Base-by-base conservation (phyloP, 2,797 vertebrate genomes). In the Catharus ustulatus region DNA sequence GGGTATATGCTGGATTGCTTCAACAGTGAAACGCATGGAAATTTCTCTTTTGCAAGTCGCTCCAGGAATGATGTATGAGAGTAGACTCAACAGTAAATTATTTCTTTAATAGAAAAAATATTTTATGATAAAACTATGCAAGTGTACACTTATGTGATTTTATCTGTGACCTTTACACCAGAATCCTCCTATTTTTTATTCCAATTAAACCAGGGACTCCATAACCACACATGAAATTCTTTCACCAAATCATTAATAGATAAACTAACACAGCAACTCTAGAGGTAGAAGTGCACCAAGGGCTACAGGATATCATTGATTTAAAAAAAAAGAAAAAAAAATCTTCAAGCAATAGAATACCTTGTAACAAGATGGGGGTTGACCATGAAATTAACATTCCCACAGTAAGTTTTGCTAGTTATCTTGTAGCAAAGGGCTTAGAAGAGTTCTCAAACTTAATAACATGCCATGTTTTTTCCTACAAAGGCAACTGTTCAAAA, bases 51-150 rank as follows among this genome's bases (percentile, higher is more conserved):
- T 14, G 7, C 0, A 1, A 88, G 26, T 21, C 38, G 38, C 54
- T 61, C 40, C 20, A 72, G 51, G 10, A 46, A 64, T 4, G 4
- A 55, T 13, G 14, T 8, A 43, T 5, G 2, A 0, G 2, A 69
- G 23, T 13, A 69, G 27, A 57, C 38, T 49, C 38, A 20, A 32
- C 2, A 63, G 36, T 13, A 55, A 69, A 49, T 62, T 14, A 61
- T 15, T 79, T 59, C 36, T 78, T 49, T 29, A 77, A n/a, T 1
- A 84, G 49, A n/a, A 89, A n/a, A n/a, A 48, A 12, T 1, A 2
- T 38, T 67, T 78, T 34, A 68, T 23, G 18, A 76, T 46, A 71
- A 57, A 81, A 71, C 18, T 46, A 7, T 36, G 22, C 24, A 77
- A 55, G 20, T 42, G 3, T 20, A 66, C 21, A 15, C 40, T 64